These are phyloP conservation scores for Holacanthella duospinosa DNA, from an alignment of 2,888 invertebrate genomes.

Conservation along the genomic window DNA sequence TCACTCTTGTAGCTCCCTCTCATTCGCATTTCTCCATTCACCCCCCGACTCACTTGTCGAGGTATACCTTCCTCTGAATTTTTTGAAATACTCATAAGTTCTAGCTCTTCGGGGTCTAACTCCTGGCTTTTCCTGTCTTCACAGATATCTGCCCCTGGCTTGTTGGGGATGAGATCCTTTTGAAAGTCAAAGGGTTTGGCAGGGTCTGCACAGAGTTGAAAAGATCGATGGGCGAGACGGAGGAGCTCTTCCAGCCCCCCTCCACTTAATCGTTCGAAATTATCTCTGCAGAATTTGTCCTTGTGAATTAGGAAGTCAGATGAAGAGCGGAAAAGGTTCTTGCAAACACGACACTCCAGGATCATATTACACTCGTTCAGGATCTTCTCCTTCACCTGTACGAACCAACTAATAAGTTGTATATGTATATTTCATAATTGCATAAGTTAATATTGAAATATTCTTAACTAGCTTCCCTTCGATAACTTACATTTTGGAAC, in stretches of 20 bases:
- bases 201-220: not conserved
- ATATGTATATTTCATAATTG: not conserved
- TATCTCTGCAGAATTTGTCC: slow-evolving; percentile 60
- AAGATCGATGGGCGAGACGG: not conserved
- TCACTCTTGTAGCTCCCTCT: not conserved
- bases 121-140: not conserved
- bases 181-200: not conserved
- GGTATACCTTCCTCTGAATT: not conserved
- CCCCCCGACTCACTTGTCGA: not conserved
- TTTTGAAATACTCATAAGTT: not conserved
- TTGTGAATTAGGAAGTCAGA: slow-evolving; percentile 84
- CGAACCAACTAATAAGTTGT: slow-evolving; percentile 30
- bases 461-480: too few relatives aligned
- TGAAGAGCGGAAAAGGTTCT: slow-evolving; percentile 72
- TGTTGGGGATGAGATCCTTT: not conserved
- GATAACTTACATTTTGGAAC: not conserved
- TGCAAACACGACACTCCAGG: slow-evolving; percentile 79
- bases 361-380: slow-evolving; percentile 76
- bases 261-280: slow-evolving; percentile 12
- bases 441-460: too few relatives aligned
- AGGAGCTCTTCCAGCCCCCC: not conserved
- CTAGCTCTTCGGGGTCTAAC: not conserved
- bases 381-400: slow-evolving; percentile 61
- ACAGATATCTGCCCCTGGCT: not conserved
- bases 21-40: not conserved